Evolutionary conservation across 1,140 invertebrate genomes (phyloP).

Genomic region (Antheraea pernyi): DNA sequence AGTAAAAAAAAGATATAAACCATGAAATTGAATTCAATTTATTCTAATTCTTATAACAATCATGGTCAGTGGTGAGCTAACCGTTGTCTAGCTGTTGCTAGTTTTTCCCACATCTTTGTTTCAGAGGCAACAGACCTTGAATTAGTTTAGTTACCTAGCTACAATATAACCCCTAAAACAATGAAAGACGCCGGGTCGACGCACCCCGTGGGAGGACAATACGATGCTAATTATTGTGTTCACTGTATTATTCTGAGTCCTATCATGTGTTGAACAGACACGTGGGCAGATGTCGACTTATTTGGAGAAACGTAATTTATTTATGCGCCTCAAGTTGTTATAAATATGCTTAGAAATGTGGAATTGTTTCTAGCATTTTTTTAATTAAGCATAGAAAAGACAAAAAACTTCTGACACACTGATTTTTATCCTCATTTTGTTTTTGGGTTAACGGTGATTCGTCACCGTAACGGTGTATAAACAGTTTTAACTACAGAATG

Average conservation of each 20-base stretch:
- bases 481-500: no score
- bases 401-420: no score
- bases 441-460: no score
- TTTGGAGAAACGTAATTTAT: neutral
- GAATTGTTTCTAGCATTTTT: neutral
- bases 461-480: no score
- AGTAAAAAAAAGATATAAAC: neutral
- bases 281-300: constrained; percentile 11
- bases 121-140: neutral
- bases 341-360: neutral
- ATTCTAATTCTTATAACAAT: neutral
- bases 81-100: neutral
- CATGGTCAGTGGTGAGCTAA: neutral
- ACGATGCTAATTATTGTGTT: constrained; percentile 17
- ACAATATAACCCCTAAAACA: constrained; percentile 8
- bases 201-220: constrained; percentile 35
- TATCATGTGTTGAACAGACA: constrained; percentile 9
- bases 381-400: no score
- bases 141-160: neutral
- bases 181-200: constrained; percentile 21
- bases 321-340: neutral
- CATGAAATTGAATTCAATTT: neutral
- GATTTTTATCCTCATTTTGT: no score
- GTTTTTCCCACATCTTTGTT: neutral
- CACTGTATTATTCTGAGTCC: neutral